Percentiles rank a stretch among this genome's conserved stretches.
Evolutionary conservation across 1,140 invertebrate genomes (phyloP).

Genomic region (Chrysopa pallens): DNA sequence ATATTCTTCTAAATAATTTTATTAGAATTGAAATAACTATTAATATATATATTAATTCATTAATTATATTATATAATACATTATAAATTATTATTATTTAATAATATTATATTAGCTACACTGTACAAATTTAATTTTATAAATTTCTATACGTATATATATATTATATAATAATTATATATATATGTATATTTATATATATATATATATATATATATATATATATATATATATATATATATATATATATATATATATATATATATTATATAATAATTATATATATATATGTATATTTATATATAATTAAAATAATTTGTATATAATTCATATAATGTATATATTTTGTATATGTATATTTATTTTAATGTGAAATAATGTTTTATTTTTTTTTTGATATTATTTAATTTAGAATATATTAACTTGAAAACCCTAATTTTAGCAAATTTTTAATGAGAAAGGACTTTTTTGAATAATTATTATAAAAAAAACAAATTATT

Average conservation of each 20-base stretch:
- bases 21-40: too few relatives aligned
- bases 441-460: too few relatives aligned
- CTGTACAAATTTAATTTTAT: constrained; percentile 7
- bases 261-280: constrained; percentile 9
- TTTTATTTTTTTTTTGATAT: too few relatives aligned
- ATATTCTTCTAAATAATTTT: too few relatives aligned
- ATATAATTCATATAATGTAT: constrained; percentile 1
- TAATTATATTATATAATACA: too few relatives aligned
- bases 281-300: neutral
- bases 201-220: constrained; percentile 6
- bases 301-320: constrained; percentile 11
- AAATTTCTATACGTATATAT: constrained; percentile 8
- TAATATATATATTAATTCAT: too few relatives aligned
- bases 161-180: constrained; percentile 11
- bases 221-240: neutral
- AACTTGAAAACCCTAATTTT: too few relatives aligned
- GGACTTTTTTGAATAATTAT: too few relatives aligned
- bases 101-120: constrained; percentile 3
- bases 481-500: too few relatives aligned
- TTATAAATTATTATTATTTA: neutral
- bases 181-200: constrained; percentile 9
- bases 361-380: too few relatives aligned
- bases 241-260: constrained; percentile 12
- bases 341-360: too few relatives aligned
- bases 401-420: too few relatives aligned